phyloP scores from a whole-genome alignment of 2,888 invertebrate genomes.

The Pegoplata infirma region DNA sequence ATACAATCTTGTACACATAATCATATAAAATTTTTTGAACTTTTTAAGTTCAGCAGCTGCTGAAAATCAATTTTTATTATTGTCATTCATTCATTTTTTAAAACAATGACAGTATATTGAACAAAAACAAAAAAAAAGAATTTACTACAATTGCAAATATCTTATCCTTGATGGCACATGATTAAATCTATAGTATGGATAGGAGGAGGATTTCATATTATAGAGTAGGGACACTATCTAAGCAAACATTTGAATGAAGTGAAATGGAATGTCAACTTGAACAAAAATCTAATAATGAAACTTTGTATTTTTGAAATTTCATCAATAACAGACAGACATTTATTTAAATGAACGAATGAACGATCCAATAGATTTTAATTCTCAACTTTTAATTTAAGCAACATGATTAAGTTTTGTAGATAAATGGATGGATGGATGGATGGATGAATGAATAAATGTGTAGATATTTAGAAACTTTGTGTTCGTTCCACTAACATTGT shows the following conservation, averaged over 20 bases:
- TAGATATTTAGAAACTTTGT: neutral
- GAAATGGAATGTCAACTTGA: too few relatives aligned
- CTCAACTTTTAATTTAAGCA: constrained; percentile 27
- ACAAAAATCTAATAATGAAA: neutral
- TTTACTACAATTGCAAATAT: neutral
- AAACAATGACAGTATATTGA: neutral
- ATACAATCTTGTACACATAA: constrained; percentile 21
- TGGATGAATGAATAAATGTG: neutral
- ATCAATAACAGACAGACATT: neutral
- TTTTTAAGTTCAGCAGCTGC: constrained; percentile 43
- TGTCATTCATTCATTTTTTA: constrained; percentile 5
- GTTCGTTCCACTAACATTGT: constrained; percentile 1
- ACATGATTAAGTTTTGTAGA: constrained; percentile 27
- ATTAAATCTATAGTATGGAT: neutral
- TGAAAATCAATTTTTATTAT: constrained; percentile 51
- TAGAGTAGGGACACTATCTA: neutral
- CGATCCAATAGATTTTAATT: constrained; percentile 11
- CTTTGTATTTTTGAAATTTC: neutral
- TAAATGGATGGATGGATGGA: constrained; percentile 1
- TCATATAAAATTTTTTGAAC: constrained; percentile 33
- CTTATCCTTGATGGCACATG: neutral
- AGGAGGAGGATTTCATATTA: neutral
- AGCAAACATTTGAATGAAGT: too few relatives aligned
- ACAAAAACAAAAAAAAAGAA: neutral
- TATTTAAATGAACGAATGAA: constrained; percentile 23